Evolutionary conservation across 2,797 vertebrate species (phyloP).

Genomic region (Denticeps clupeoides): DNA sequence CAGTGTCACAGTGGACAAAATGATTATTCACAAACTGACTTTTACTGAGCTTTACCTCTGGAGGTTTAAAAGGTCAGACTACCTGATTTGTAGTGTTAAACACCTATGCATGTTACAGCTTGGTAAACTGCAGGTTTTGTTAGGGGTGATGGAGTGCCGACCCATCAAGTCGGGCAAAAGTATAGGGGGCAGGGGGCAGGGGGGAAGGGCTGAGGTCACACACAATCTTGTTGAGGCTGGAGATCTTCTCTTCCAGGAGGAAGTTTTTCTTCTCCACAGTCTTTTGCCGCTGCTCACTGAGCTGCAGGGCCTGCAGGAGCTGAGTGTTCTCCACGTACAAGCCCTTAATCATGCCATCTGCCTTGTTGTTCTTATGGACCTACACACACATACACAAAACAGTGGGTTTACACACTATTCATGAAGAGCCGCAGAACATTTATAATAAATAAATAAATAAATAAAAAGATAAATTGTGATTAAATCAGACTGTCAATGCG

Average conservation of each 20-base stretch:
- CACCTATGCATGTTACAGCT: too few relatives aligned
- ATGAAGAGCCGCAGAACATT: too few relatives aligned
- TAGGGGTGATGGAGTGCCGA: too few relatives aligned
- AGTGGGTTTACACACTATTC: too few relatives aligned
- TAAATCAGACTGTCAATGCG: too few relatives aligned
- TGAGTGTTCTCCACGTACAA: slow-evolving; percentile 82
- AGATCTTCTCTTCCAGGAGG: slow-evolving; percentile 87
- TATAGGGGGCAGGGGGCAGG: slow-evolving; percentile 39
- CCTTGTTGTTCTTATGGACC: slow-evolving; percentile 74
- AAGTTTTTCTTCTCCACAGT: slow-evolving; percentile 84
- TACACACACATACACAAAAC: slow-evolving; percentile 36
- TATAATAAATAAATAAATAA: too few relatives aligned
- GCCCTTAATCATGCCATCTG: slow-evolving; percentile 75
- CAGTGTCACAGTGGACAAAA: too few relatives aligned
- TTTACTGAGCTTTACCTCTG: not conserved
- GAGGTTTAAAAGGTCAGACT: not conserved
- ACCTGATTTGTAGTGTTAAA: slow-evolving; percentile 17
- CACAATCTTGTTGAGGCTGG: slow-evolving; percentile 79
- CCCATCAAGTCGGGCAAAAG: slow-evolving; percentile 37
- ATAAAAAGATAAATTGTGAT: too few relatives aligned
- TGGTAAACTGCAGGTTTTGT: too few relatives aligned
- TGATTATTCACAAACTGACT: too few relatives aligned
- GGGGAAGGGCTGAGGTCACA: slow-evolving; percentile 68
- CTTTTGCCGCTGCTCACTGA: slow-evolving; percentile 74
- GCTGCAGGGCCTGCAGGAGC: slow-evolving; percentile 78